A percentile compares a stretch with the other conserved stretches of the same genome.
Evolutionary conservation across 64 coral and sea anemone species (phyloP).

Genomic region (Orbicella faveolata): DNA sequence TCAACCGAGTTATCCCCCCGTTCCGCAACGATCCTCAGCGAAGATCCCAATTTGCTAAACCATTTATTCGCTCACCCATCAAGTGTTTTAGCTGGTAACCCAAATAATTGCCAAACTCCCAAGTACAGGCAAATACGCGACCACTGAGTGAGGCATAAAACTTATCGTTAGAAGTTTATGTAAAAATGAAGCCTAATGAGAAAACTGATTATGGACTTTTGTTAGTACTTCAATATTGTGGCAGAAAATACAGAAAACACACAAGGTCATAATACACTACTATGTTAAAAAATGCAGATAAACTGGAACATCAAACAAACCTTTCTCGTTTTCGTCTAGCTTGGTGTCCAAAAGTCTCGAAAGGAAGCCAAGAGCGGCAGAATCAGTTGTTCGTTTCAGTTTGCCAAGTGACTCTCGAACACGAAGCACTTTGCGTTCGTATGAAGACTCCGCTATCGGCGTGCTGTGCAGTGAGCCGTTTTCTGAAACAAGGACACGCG

Average conservation of each 20-base stretch:
- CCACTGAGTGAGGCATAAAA: no score
- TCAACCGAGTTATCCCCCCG: no score
- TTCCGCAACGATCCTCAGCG: no score
- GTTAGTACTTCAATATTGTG: no score
- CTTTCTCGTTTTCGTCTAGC: constrained; percentile 35
- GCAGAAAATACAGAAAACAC: background rate
- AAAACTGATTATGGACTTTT: no score
- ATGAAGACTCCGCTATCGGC: constrained; percentile 17
- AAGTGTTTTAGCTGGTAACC: no score
- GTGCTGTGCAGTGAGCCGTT: background rate
- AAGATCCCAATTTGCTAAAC: no score
- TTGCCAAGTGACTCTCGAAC: constrained; percentile 36
- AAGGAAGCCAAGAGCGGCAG: constrained; percentile 43
- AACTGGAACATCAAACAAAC: background rate
- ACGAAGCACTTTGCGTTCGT: constrained; percentile 51
- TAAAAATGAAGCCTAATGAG: no score
- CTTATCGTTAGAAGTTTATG: no score
- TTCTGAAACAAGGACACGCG: background rate
- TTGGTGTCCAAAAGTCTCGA: constrained; percentile 35
- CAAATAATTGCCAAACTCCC: no score
- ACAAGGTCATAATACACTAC: background rate
- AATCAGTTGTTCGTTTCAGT: constrained; percentile 55
- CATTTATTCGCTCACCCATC: no score
- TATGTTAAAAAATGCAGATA: background rate
- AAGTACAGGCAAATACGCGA: no score